Conservation (phyloP, 92 coral and sea anemone species). For the Parazoanthus atlanticus region DNA sequence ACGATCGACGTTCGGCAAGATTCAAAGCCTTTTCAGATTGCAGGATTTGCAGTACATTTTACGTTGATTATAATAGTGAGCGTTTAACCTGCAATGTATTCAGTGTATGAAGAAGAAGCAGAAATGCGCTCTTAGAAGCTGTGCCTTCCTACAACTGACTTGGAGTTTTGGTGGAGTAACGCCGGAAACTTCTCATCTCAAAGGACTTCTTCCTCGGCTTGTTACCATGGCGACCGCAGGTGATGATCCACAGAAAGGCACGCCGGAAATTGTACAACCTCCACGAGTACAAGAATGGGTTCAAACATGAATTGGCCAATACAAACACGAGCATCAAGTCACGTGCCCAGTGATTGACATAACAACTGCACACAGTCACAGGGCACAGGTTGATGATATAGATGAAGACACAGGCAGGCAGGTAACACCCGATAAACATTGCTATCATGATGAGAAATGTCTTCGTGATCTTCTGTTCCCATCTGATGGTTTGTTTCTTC, state of each 20-base stretch:
- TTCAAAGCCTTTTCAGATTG: no score
- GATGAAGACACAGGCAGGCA: conserved; percentile 79
- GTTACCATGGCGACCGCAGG: conserved; percentile 68
- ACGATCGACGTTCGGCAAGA: no score
- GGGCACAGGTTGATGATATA: conserved; percentile 85
- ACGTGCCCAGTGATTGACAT: conserved; percentile 79
- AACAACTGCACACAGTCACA: conserved; percentile 66
- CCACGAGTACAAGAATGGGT: conserved; percentile 94
- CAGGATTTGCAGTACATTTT: no score
- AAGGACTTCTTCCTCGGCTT: conserved; percentile 47
- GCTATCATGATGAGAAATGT: conserved; percentile 84
- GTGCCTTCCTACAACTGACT: not conserved
- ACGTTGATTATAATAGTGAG: no score
- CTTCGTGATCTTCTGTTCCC: conserved; percentile 89
- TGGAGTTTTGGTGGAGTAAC: not conserved
- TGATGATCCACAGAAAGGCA: conserved; percentile 75
- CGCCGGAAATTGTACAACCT: conserved; percentile 68
- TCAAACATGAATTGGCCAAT: conserved; percentile 84
- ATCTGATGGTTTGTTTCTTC: conserved; percentile 65
- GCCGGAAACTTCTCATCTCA: conserved; percentile 68
- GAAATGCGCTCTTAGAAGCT: not conserved
- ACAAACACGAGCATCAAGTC: conserved; percentile 88
- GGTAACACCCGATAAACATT: conserved; percentile 75
- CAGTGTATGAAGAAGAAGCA: not conserved
- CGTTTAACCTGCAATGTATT: no score